Percentiles rank a stretch among this genome's conserved stretches.
Conservation (phyloP, 2,888 invertebrate genomes). For the Pedicia rivosa region DNA sequence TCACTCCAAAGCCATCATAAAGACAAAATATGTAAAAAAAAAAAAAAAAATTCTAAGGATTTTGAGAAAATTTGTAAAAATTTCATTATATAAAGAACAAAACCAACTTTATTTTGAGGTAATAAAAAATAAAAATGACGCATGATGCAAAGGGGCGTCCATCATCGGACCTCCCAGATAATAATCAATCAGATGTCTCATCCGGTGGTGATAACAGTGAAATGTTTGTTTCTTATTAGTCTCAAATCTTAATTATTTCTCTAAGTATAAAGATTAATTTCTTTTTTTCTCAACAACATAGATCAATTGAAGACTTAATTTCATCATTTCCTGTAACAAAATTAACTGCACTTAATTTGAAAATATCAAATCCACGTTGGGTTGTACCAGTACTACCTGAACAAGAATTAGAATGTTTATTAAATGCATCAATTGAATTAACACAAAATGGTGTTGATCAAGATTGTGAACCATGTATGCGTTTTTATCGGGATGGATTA, state of each 20-base stretch:
- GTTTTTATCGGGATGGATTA: slow-evolving; percentile 88
- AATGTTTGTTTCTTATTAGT: slow-evolving; percentile 8
- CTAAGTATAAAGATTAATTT: background rate
- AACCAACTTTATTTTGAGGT: slow-evolving; percentile 3
- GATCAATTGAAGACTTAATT: slow-evolving; percentile 28
- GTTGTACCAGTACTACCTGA: slow-evolving; percentile 94
- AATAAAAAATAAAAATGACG: slow-evolving; percentile 20
- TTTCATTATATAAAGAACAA: too few species aligned
- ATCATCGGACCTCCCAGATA: slow-evolving; percentile 14
- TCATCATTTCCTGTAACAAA: slow-evolving; percentile 67
- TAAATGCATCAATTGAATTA: slow-evolving; percentile 77
- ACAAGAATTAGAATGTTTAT: slow-evolving; percentile 82
- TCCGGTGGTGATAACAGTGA: slow-evolving; percentile 13
- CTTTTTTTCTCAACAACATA: slow-evolving; percentile 13
- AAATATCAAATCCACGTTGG: slow-evolving; percentile 92
- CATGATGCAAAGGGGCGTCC: slow-evolving; percentile 26
- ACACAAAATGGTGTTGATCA: slow-evolving; percentile 75
- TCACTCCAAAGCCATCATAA: too few species aligned
- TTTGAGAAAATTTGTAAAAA: too few species aligned
- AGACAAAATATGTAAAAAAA: too few species aligned
- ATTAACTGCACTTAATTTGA: slow-evolving; percentile 79
- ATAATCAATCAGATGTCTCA: slow-evolving; percentile 15
- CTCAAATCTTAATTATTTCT: background rate
- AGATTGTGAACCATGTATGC: slow-evolving; percentile 77
- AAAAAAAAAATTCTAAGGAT: too few species aligned